These are phyloP conservation scores for Parotia lawesii DNA, from an alignment of 2,113 vertebrate genomes.

Conservation along the genomic window DNA sequence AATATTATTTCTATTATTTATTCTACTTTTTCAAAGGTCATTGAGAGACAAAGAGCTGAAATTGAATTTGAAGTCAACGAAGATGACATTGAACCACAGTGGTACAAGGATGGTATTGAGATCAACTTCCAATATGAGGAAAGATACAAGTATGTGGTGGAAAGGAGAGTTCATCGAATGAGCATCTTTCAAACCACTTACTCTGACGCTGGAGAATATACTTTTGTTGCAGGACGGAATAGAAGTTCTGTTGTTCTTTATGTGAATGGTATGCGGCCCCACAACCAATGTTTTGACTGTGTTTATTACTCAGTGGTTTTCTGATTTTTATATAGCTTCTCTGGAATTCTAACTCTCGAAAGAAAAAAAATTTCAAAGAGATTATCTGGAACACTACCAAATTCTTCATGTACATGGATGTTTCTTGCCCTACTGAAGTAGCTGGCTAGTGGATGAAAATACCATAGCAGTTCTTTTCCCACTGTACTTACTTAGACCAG, in stretches of 20 bases:
- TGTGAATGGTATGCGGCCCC: constrained; percentile 80
- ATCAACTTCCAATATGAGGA: constrained; percentile 86
- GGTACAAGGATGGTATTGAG: constrained; percentile 91
- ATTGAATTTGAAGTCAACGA: constrained; percentile 97
- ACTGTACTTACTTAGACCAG: background rate
- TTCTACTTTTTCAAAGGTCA: constrained; percentile 74
- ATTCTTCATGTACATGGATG: background rate
- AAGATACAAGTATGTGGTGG: constrained; percentile 83
- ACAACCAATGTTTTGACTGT: background rate
- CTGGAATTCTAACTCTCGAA: background rate
- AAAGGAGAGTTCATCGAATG: constrained; percentile 90
- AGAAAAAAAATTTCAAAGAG: background rate
- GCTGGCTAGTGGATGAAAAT: background rate
- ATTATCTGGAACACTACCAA: background rate
- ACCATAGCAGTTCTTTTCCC: background rate
- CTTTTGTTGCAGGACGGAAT: constrained; percentile 91
- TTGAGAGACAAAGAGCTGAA: constrained; percentile 89
- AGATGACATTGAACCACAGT: constrained; percentile 91
- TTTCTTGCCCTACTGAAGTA: background rate
- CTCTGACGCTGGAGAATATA: constrained; percentile 91
- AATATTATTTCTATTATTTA: background rate
- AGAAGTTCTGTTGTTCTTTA: constrained; percentile 82
- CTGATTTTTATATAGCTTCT: background rate
- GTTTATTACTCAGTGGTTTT: background rate
- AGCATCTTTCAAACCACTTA: constrained; percentile 88